These are phyloP conservation scores for Stegodyphus dumicola DNA, from an alignment of 1,140 invertebrate species.

Conservation along the genomic window DNA sequence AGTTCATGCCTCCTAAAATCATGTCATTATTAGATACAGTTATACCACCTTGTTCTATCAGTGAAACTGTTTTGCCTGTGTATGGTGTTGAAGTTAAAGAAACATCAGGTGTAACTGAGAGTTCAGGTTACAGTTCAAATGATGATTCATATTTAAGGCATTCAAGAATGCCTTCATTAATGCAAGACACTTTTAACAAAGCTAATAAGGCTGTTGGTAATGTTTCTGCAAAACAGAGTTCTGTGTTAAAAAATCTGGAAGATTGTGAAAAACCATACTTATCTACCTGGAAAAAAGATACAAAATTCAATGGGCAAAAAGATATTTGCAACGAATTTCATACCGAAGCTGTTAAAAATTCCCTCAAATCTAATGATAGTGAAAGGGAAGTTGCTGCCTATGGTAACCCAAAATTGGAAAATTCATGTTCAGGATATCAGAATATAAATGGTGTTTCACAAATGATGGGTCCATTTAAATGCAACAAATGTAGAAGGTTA, in stretches of 20 bases:
- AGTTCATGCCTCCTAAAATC: conserved; percentile 2
- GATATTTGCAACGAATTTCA: background rate
- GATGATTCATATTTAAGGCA: conserved; percentile 41
- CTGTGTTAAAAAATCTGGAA: conserved; percentile 2
- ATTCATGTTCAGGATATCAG: background rate
- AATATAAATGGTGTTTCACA: conserved; percentile 64
- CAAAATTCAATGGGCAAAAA: background rate
- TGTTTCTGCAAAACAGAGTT: background rate
- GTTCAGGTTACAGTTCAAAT: conserved; percentile 53
- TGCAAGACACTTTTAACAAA: background rate
- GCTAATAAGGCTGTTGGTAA: background rate
- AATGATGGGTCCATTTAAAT: conserved; percentile 79
- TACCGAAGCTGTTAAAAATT: background rate
- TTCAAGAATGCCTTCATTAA: background rate
- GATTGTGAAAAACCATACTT: conserved; percentile 7
- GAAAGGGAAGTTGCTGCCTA: background rate
- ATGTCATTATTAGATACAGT: conserved; percentile 30
- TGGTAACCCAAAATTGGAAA: background rate
- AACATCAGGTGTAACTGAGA: conserved; percentile 11
- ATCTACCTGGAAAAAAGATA: conserved; percentile 25
- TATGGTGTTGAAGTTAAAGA: conserved; percentile 31
- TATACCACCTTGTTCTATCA: conserved; percentile 12
- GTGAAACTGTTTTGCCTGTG: conserved; percentile 45
- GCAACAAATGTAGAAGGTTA: conserved; percentile 86
- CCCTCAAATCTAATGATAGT: background rate